These are phyloP conservation scores for Dermochelys coriacea DNA, from an alignment of 2,797 vertebrate species.

Conservation along the genomic window DNA sequence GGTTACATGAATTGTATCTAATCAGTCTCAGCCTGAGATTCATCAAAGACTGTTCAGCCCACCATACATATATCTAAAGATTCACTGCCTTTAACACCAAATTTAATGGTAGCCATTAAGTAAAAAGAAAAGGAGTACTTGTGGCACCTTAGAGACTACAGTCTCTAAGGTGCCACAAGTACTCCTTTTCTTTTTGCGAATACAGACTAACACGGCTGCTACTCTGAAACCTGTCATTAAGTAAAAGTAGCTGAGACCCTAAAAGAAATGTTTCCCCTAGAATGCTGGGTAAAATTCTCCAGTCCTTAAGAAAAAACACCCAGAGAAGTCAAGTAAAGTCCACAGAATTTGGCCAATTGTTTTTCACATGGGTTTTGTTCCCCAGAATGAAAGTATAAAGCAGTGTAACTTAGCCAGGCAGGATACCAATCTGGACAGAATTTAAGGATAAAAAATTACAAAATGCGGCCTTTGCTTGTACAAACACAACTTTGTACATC, in stretches of 20 bases:
- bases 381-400: neutral
- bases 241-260: neutral
- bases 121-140: too few relatives aligned
- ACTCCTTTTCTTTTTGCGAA: too few relatives aligned
- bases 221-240: too few relatives aligned
- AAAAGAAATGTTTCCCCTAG: neutral
- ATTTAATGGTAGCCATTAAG: neutral
- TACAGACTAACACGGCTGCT: too few relatives aligned
- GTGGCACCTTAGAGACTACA: too few relatives aligned
- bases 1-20: fast-evolving
- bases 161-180: too few relatives aligned
- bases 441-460: neutral
- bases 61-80: neutral
- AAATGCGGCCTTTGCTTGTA: neutral
- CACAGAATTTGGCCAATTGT: neutral
- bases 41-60: neutral
- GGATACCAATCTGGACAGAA: neutral
- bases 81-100: neutral
- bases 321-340: neutral
- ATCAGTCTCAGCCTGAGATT: neutral
- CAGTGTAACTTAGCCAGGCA: neutral
- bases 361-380: neutral
- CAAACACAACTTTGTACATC: neutral
- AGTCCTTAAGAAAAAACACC: neutral
- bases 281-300: constrained; percentile 1